Evolutionary conservation across 2,797 vertebrate genomes (phyloP).

Genomic region (Enteromius paludinosus): DNA sequence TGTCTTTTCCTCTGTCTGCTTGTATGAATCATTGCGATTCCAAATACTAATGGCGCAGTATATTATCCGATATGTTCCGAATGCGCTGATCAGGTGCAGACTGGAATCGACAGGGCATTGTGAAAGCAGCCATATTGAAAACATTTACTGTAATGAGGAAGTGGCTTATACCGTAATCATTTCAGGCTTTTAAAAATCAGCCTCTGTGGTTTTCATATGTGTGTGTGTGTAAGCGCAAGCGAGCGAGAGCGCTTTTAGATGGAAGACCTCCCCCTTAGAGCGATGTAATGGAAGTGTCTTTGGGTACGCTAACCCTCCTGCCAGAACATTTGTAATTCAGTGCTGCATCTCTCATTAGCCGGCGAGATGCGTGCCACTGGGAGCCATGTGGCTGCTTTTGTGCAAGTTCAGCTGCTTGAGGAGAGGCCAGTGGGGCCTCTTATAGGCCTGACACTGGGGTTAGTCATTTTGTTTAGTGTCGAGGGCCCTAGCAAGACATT

Average conservation of each 20-base stretch:
- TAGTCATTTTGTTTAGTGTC: conserved; percentile 35
- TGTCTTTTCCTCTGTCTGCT: conserved; percentile 21
- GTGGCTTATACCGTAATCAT: conserved; percentile 48
- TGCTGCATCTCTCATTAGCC: conserved; percentile 44
- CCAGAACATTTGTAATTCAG: conserved; percentile 45
- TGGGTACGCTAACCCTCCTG: conserved; percentile 31
- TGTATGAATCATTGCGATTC: conserved; percentile 15
- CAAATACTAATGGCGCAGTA: background rate
- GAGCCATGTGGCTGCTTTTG: conserved; percentile 58
- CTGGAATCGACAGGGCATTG: background rate
- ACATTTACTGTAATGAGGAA: conserved; percentile 55
- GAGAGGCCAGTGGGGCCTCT: conserved; percentile 36
- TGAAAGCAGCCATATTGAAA: conserved; percentile 50
- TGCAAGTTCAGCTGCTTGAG: conserved; percentile 47
- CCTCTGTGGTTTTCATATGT: conserved; percentile 32
- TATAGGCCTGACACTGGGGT: conserved; percentile 36
- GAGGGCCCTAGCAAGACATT: conserved; percentile 17
- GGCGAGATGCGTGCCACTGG: conserved; percentile 42
- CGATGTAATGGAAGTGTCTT: conserved; percentile 38
- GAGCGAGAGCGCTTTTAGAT: conserved; percentile 27
- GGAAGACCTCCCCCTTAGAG: conserved; percentile 30
- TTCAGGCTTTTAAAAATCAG: conserved; percentile 37
- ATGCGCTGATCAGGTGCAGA: background rate
- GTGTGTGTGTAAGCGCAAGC: conserved; percentile 46
- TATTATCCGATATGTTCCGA: background rate